phyloP scores from a whole-genome alignment of 2,888 invertebrate species.

The Caenorhabditis virilis region DNA sequence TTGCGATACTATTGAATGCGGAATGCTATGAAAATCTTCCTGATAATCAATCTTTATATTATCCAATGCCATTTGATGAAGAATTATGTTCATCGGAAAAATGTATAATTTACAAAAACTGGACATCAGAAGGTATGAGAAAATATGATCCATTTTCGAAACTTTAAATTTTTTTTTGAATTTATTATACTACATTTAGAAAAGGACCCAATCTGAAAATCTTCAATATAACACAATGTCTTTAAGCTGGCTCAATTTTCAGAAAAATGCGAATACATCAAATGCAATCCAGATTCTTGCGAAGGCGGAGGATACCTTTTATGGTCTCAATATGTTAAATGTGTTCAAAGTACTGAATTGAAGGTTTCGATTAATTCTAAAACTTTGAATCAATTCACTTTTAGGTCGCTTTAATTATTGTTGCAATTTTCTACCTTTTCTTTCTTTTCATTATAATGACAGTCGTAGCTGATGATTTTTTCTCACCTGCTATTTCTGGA shows the following conservation, averaged over 20 bases:
- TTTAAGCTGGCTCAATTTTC: neutral
- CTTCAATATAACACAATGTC: neutral
- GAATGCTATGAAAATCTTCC: too few species aligned
- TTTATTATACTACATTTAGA: too few species aligned
- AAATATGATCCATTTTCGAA: neutral
- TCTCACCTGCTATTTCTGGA: slow-evolving; percentile 70
- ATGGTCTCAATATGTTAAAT: slow-evolving; percentile 55
- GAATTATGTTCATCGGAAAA: slow-evolving; percentile 25
- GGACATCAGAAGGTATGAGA: slow-evolving; percentile 8
- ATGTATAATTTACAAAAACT: slow-evolving; percentile 16
- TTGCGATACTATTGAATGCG: too few species aligned
- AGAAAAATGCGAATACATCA: slow-evolving; percentile 49
- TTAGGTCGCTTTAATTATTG: slow-evolving; percentile 43
- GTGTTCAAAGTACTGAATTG: slow-evolving; percentile 24
- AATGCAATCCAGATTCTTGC: slow-evolving; percentile 47
- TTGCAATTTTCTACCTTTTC: slow-evolving; percentile 42
- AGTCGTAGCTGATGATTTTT: slow-evolving; percentile 61
- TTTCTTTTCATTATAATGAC: slow-evolving; percentile 56
- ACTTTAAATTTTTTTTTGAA: too few species aligned
- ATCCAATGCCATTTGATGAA: slow-evolving; percentile 1
- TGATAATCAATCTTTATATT: too few species aligned
- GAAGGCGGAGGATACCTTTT: slow-evolving; percentile 62
- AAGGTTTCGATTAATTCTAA: too few species aligned
- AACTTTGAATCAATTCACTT: too few species aligned
- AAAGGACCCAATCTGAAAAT: too few species aligned